Conservation (phyloP, 2,797 vertebrate genomes). For the Coluber constrictor region DNA sequence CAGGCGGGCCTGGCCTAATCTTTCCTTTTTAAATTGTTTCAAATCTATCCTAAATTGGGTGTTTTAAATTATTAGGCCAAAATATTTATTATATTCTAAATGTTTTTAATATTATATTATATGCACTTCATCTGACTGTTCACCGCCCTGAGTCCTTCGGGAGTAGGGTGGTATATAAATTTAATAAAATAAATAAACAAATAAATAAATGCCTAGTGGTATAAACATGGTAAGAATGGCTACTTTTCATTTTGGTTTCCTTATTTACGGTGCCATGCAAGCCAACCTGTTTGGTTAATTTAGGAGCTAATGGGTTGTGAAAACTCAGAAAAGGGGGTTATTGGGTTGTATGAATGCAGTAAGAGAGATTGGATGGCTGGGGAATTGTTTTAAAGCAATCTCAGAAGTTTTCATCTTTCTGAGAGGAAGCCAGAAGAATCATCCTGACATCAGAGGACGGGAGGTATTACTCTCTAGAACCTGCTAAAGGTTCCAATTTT, state of each 20-base stretch:
- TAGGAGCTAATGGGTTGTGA: background rate
- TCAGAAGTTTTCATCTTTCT: background rate
- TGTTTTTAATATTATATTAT: too few species aligned
- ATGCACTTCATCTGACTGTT: too few species aligned
- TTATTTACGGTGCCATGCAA: background rate
- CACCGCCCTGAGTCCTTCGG: too few species aligned
- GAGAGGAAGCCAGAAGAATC: background rate
- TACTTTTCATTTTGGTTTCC: background rate
- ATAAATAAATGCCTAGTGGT: background rate
- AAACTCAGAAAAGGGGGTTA: background rate
- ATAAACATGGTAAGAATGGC: background rate
- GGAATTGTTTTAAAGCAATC: background rate
- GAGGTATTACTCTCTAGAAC: background rate
- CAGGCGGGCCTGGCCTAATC: too few species aligned
- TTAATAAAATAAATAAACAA: too few species aligned
- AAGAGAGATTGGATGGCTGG: background rate
- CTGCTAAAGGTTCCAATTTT: background rate
- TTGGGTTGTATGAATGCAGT: background rate
- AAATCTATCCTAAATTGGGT: too few species aligned
- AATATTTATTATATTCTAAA: too few species aligned
- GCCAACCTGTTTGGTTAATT: background rate
- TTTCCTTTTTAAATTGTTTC: too few species aligned
- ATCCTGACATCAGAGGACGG: background rate
- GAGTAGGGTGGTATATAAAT: too few species aligned
- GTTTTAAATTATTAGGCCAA: too few species aligned